A percentile compares a stretch with the other conserved stretches of the same genome.
Conservation (phyloP, 2,888 invertebrate species). For the Sesamia inferens region DNA sequence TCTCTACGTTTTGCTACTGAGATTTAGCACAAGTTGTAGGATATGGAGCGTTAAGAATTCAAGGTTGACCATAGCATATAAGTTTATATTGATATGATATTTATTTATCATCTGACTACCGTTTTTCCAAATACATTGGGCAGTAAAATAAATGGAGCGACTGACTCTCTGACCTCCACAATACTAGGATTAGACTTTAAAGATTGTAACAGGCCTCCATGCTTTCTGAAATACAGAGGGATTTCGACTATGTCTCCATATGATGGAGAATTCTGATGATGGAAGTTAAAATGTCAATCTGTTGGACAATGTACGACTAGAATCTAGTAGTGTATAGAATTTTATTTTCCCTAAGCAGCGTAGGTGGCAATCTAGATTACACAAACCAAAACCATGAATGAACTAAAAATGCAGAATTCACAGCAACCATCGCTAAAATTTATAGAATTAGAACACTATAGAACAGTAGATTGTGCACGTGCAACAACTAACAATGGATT, state of each 20-base stretch:
- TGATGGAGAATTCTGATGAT: background rate
- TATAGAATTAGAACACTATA: constrained; percentile 51
- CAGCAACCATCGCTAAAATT: constrained; percentile 30
- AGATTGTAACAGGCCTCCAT: too few species aligned
- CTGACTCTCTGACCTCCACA: background rate
- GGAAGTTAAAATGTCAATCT: background rate
- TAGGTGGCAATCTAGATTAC: background rate
- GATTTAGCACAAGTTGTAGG: constrained; percentile 42
- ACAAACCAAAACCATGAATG: background rate
- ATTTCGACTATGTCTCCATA: background rate
- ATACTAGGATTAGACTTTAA: too few species aligned
- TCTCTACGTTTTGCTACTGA: constrained; percentile 23
- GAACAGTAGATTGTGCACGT: constrained; percentile 58
- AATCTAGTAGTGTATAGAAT: background rate
- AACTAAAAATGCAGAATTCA: background rate
- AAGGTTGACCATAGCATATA: constrained; percentile 1
- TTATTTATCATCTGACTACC: background rate
- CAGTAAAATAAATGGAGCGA: background rate
- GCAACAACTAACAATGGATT: constrained; percentile 64
- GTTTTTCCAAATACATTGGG: too few species aligned
- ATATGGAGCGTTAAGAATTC: background rate
- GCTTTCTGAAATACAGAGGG: background rate
- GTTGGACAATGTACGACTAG: background rate
- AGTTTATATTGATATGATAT: background rate
- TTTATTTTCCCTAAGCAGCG: background rate